Evolutionary conservation across 1,140 invertebrate species (phyloP), one percentile per base, ranked within the genome.

Genomic region (Zaprionus lachaisei): DNA sequence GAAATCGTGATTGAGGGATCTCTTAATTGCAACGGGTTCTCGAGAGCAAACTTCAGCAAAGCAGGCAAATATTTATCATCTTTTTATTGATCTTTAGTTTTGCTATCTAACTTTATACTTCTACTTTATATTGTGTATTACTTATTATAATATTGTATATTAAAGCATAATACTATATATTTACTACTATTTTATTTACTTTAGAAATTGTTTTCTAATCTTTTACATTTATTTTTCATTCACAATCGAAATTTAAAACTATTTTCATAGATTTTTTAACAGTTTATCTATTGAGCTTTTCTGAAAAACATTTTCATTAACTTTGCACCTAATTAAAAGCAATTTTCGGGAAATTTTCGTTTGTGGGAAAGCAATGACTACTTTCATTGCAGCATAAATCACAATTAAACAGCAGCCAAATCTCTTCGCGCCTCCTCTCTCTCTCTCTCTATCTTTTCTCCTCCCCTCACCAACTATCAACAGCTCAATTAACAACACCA

Each of bases 1-100:
- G 24, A 67, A 75, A 77, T 86, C 83, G 83, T 86, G 83, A 86
- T 87, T 63, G 63, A 79, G 65, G 47, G 24, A 62, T 24, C 38
- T 47, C 37, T 70, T 64, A 71, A 71, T 75, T 70, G 68, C 72
- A 64, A 57, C 57, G 63, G 62, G 58, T 70, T 75, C 38, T 44
- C 38, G 65, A 38, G 63, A 55, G 31, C 22, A 55, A 41, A 51
- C 54, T 65, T 56, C n/a, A 47, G 41, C 41, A 47, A 47, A 47
- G 41, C 41, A 44, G n/a, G 41, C n/a, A 17, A 17, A 47, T 47
- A 47, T 47, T 47, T 47, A 47, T 47, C 41, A 20, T 47, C 34
- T 37, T 54, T 64, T 54, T 64, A 65, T 51, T 17, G n/a, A 47
- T 47, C 7, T n/a, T 9, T 17, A 17, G n/a, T 1, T 17, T 47